These are phyloP conservation scores for Otis tarda DNA, from an alignment of 2,113 vertebrate species.

Conservation along the genomic window DNA sequence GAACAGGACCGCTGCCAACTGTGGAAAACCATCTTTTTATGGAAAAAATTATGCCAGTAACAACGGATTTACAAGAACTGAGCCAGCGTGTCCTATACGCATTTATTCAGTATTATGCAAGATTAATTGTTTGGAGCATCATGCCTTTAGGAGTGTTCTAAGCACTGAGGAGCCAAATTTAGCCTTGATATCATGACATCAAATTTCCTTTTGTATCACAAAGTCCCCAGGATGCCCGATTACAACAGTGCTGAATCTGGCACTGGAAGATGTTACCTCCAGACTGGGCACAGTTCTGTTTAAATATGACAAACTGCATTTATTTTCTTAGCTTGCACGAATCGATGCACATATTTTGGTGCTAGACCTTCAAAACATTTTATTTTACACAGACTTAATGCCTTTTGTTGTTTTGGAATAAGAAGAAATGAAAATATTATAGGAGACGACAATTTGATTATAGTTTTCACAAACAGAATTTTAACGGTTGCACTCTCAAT, in stretches of 20 bases:
- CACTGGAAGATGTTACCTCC: slow-evolving; percentile 41
- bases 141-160: slow-evolving; percentile 27
- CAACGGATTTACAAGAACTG: not conserved
- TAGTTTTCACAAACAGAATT: slow-evolving; percentile 32
- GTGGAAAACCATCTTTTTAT: slow-evolving; percentile 17
- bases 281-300: slow-evolving; percentile 41
- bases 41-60: slow-evolving; percentile 31
- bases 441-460: slow-evolving; percentile 44
- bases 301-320: slow-evolving; percentile 49
- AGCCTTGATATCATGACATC: slow-evolving; percentile 34
- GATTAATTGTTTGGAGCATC: slow-evolving; percentile 36
- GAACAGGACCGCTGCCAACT: slow-evolving; percentile 17
- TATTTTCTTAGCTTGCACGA: not conserved
- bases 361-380: slow-evolving; percentile 14
- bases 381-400: slow-evolving; percentile 4
- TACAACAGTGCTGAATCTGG: slow-evolving; percentile 47
- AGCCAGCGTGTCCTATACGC: not conserved
- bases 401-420: slow-evolving; percentile 11
- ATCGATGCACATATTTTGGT: not conserved
- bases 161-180: slow-evolving; percentile 30
- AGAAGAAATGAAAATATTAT: slow-evolving; percentile 34
- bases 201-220: slow-evolving; percentile 51
- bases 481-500: slow-evolving; percentile 36
- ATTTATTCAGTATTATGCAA: slow-evolving; percentile 14
- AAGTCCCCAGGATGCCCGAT: slow-evolving; percentile 31